Evolutionary conservation across 2,888 invertebrate genomes (phyloP).

Genomic region (Calameuta pallipes): DNA sequence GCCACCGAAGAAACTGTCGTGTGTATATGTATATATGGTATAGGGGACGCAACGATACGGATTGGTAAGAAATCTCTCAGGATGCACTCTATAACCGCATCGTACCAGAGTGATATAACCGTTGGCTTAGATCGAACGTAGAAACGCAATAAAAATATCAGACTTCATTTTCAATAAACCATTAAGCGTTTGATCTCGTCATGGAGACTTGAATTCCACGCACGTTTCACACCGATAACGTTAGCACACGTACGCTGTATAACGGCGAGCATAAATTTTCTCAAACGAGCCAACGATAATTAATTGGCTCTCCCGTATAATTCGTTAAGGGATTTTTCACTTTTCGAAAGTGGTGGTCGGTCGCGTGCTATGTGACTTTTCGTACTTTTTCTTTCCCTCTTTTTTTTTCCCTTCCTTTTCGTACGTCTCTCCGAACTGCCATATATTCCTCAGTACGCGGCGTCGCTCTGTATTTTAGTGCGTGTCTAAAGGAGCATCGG

Average conservation of each 20-base stretch:
- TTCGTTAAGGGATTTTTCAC: conserved; percentile 1
- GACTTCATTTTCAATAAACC: conserved; percentile 5
- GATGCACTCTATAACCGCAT: not conserved
- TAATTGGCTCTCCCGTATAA: conserved; percentile 1
- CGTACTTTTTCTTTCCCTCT: not conserved
- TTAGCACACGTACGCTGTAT: not conserved
- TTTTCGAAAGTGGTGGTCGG: not conserved
- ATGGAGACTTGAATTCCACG: not conserved
- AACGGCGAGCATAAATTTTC: conserved; percentile 2
- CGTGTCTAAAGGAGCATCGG: conserved; percentile 7
- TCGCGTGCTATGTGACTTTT: not conserved
- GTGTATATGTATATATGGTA: not conserved
- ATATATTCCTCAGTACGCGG: not conserved
- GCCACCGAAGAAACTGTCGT: conserved; percentile 36
- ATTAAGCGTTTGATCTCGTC: conserved; percentile 1
- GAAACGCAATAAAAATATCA: not conserved
- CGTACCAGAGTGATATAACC: not conserved
- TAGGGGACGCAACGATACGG: not conserved
- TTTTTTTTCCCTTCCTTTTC: not conserved
- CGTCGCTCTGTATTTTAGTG: not conserved
- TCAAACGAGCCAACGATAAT: not conserved
- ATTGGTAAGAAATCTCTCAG: not conserved
- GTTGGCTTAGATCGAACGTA: not conserved
- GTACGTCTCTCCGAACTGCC: not conserved
- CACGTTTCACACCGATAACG: conserved; percentile 1